Conservation (phyloP, 1,140 invertebrate genomes). For the Calliopsis andreniformis region DNA sequence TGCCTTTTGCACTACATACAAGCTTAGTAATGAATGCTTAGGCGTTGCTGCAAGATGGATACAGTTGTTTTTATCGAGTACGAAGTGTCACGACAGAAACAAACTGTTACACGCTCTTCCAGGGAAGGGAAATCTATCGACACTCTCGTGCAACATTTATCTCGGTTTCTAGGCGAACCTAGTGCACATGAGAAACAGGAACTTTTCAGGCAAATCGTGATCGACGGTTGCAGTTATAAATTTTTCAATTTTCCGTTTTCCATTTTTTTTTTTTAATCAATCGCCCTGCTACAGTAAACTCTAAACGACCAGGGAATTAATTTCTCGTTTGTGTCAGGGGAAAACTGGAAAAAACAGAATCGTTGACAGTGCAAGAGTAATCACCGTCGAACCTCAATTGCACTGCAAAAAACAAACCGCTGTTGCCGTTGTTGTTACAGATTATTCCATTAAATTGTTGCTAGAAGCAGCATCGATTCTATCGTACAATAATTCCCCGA, state of each 20-base stretch:
- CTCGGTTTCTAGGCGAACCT: background rate
- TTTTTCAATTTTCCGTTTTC: background rate
- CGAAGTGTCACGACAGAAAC: background rate
- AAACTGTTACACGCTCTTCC: background rate
- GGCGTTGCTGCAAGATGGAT: background rate
- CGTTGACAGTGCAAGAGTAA: background rate
- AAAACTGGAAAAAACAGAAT: constrained; percentile 7
- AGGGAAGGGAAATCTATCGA: constrained; percentile 3
- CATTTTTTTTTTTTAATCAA: constrained; percentile 1
- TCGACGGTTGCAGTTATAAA: background rate
- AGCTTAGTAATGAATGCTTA: background rate
- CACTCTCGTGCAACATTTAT: constrained; percentile 8
- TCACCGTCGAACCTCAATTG: background rate
- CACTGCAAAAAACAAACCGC: background rate
- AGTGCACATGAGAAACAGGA: background rate
- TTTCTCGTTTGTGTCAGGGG: background rate
- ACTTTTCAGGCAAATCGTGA: constrained; percentile 13
- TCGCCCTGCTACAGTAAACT: background rate
- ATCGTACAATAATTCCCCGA: background rate
- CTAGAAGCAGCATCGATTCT: background rate
- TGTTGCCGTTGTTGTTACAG: no score
- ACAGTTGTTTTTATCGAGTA: background rate
- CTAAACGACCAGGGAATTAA: constrained; percentile 3
- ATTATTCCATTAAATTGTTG: background rate
- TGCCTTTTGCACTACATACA: background rate